Evolutionary conservation across 92 coral and sea anemone species (phyloP).

Genomic region (Epizoanthus ramosus): DNA sequence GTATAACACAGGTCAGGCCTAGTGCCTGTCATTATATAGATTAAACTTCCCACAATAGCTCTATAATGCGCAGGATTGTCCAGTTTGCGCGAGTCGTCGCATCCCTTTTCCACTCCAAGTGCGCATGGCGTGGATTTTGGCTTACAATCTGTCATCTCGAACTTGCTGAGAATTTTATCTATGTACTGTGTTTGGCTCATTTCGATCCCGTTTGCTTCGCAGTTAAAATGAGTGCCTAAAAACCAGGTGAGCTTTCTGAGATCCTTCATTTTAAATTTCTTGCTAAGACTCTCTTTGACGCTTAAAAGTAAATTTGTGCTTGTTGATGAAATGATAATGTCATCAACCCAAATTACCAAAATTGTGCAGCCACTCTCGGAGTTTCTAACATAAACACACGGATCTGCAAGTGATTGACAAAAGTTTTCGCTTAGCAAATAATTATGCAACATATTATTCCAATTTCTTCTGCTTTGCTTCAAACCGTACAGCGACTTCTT

Average conservation of each 20-base stretch:
- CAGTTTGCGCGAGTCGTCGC: constrained; percentile 37
- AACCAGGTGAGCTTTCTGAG: no score
- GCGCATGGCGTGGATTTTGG: constrained; percentile 62
- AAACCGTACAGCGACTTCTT: background rate
- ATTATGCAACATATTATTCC: constrained; percentile 10
- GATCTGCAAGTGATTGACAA: constrained; percentile 7
- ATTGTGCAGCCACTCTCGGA: no score
- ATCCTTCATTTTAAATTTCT: constrained; percentile 16
- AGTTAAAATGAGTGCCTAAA: constrained; percentile 44
- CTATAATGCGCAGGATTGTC: constrained; percentile 49
- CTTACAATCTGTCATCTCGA: constrained; percentile 47
- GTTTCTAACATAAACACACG: constrained; percentile 24
- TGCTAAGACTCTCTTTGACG: constrained; percentile 47
- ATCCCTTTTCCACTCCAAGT: constrained; percentile 49
- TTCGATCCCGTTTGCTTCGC: constrained; percentile 17
- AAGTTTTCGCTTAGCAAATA: background rate
- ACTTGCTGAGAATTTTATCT: constrained; percentile 35
- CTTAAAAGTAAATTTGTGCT: background rate
- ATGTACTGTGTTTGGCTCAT: constrained; percentile 56
- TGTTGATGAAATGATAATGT: no score
- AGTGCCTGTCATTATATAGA: constrained; percentile 57
- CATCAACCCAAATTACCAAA: no score
- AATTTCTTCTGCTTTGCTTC: constrained; percentile 17
- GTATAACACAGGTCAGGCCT: constrained; percentile 55
- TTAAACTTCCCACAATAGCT: constrained; percentile 55